A percentile compares a stretch with the other conserved stretches of the same genome.
phyloP scores from a whole-genome alignment of 1,140 invertebrate species.

The Theocolax elegans region DNA sequence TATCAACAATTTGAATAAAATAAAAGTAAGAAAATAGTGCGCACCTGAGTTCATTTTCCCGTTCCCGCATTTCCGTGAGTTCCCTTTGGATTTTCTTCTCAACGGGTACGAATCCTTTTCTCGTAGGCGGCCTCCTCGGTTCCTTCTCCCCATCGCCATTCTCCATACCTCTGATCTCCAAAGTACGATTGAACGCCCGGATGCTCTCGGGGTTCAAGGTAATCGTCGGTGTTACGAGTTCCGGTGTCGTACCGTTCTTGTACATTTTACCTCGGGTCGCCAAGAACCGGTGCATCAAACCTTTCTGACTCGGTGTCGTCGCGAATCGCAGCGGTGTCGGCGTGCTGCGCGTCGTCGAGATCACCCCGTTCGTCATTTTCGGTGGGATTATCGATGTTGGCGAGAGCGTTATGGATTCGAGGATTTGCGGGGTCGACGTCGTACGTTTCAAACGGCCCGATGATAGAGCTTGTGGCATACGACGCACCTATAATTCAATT shows the following conservation, averaged over 20 bases:
- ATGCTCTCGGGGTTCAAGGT: constrained; percentile 57
- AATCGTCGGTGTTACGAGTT: constrained; percentile 53
- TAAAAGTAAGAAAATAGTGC: too few relatives aligned
- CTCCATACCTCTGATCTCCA: constrained; percentile 43
- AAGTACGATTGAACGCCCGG: constrained; percentile 50
- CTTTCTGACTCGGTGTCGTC: constrained; percentile 73
- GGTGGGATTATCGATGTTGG: constrained; percentile 53
- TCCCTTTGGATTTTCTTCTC: constrained; percentile 84
- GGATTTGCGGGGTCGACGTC: constrained; percentile 72
- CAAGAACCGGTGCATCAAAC: constrained; percentile 82
- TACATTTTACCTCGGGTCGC: constrained; percentile 76
- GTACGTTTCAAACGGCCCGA: constrained; percentile 69
- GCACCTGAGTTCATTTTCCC: constrained; percentile 80
- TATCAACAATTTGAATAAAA: too few relatives aligned
- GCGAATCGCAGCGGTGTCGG: constrained; percentile 70
- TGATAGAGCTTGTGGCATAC: constrained; percentile 63
- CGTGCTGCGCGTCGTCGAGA: constrained; percentile 54
- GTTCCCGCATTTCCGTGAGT: constrained; percentile 77
- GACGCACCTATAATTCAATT: constrained; percentile 64
- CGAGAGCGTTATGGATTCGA: constrained; percentile 51
- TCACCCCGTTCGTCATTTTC: constrained; percentile 60
- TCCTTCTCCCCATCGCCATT: constrained; percentile 40
- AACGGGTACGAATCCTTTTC: constrained; percentile 76
- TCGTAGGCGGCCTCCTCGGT: constrained; percentile 65
- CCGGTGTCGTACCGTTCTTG: constrained; percentile 46